These are phyloP conservation scores for Sebastes steindachneri DNA, from an alignment of 2,797 vertebrate species.

Conservation along the genomic window DNA sequence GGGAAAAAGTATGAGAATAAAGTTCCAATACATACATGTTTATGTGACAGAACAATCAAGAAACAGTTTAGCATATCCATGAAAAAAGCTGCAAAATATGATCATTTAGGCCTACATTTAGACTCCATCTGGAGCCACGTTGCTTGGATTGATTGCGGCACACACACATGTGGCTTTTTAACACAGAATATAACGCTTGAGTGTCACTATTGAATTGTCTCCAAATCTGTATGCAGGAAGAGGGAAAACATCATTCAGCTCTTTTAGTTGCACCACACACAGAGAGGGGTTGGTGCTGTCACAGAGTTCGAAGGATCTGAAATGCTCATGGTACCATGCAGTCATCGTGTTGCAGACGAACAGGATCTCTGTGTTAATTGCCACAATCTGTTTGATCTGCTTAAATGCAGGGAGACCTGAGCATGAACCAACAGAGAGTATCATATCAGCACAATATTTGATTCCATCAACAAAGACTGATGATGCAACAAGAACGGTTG, in stretches of 20 bases:
- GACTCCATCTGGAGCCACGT: background rate
- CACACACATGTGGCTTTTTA: background rate
- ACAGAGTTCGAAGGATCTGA: slow-evolving; percentile 28
- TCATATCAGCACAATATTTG: slow-evolving; percentile 37
- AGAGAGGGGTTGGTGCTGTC: background rate
- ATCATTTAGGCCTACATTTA: background rate
- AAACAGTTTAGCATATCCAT: background rate
- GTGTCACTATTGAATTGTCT: slow-evolving; percentile 14
- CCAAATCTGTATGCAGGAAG: slow-evolving; percentile 29
- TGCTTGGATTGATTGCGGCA: background rate
- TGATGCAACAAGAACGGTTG: slow-evolving; percentile 29
- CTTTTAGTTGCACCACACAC: slow-evolving; percentile 25
- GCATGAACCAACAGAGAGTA: slow-evolving; percentile 35
- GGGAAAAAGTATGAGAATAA: background rate
- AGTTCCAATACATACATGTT: background rate
- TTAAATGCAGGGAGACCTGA: slow-evolving; percentile 35
- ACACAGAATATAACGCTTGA: slow-evolving; percentile 21
- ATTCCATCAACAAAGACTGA: slow-evolving; percentile 41
- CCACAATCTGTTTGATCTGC: slow-evolving; percentile 48
- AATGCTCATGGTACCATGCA: slow-evolving; percentile 35
- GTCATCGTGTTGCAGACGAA: slow-evolving; percentile 47
- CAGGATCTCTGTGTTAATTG: slow-evolving; percentile 27
- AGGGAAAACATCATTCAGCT: slow-evolving; percentile 41
- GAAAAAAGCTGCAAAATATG: background rate
- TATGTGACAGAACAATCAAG: background rate